These are phyloP conservation scores for Acanthosoma haemorrhoidale DNA, from an alignment of 2,888 invertebrate genomes.

Conservation along the genomic window DNA sequence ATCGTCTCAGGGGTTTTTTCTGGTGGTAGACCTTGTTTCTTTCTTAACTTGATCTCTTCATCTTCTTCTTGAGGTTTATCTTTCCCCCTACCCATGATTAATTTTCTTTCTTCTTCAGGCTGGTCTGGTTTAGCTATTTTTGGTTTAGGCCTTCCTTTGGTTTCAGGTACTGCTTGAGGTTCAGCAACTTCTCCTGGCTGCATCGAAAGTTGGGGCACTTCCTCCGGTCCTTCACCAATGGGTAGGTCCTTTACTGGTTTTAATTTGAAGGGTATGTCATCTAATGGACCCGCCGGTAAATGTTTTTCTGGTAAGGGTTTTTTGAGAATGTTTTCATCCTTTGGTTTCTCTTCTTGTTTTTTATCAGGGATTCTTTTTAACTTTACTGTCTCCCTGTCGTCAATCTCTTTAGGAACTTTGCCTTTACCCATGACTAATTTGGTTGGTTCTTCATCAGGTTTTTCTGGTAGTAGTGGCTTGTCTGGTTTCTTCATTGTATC, in stretches of 20 bases:
- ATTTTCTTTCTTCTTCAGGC: conserved; percentile 40
- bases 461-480: conserved; percentile 43
- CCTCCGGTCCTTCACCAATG: conserved; percentile 38
- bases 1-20: conserved; percentile 46
- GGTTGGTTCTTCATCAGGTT: conserved; percentile 48
- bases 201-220: background rate
- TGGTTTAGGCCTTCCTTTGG: conserved; percentile 39
- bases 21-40: conserved; percentile 46
- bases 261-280: conserved; percentile 41
- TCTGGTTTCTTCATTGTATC: conserved; percentile 48
- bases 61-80: conserved; percentile 42
- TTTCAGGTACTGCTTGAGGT: conserved; percentile 40
- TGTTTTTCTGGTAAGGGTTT: conserved; percentile 42
- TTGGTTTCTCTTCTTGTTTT: conserved; percentile 44
- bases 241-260: conserved; percentile 43
- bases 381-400: conserved; percentile 47
- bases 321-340: conserved; percentile 41
- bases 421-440: conserved; percentile 52
- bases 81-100: conserved; percentile 41
- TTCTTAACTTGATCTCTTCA: conserved; percentile 46
- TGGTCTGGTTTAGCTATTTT: conserved; percentile 37
- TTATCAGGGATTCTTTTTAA: conserved; percentile 54
- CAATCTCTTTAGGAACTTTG: conserved; percentile 46
- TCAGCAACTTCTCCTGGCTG: conserved; percentile 24
- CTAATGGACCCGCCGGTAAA: conserved; percentile 38